Evolutionary conservation across 2,888 invertebrate genomes (phyloP), one percentile per base, ranked within the genome.

Genomic region (Cyclophora albipunctata): DNA sequence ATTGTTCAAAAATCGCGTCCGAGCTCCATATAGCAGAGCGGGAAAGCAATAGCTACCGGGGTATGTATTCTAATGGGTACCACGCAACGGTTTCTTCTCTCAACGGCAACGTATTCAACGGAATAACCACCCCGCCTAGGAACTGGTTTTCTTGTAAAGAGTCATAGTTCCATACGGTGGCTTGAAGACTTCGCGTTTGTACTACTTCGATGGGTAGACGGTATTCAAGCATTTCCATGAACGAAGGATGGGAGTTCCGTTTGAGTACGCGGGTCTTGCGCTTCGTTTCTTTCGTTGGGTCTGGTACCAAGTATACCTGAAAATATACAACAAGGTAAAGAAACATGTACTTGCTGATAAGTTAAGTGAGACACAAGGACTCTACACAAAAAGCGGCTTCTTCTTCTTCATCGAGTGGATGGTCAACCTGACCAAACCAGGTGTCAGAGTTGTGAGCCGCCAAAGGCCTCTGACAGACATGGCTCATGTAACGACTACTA

Each of bases 141-240:
- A 98, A 96, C 82, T 96, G 96, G 82, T 98, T 98, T 79, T 98
- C 98, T 76, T 97, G 97, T 43, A 98, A 82, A 0, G 96, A 92
- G 77, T 98, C 98, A 79, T 97, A 96, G 75, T 96, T 95, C 98
- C 98, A 98, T 5, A 98, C 94, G 0, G 98, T 96, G 0, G 97
- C 97, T 78, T 97, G 96, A n/a, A 98, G 84, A 5, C 91, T 91
- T 46, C 96, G 90, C 59, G 90, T 90, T 71, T 92, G 91, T 7
- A 98, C 91, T 43, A 94, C 91, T 46, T 96, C 95, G 57, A 96
- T 71, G 0, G 96, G 93, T 87, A 97, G 91, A 54, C 96, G 91
- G 71, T 98, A 98, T 73, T 96, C 96, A 76, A 98, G 87, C 95
- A 97, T 97, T 90, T 98, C 97, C 96, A 99, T 98, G 84, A 98